Evolutionary conservation across 2,888 invertebrate species (phyloP).

Genomic region (Ectemnius cavifrons): DNA sequence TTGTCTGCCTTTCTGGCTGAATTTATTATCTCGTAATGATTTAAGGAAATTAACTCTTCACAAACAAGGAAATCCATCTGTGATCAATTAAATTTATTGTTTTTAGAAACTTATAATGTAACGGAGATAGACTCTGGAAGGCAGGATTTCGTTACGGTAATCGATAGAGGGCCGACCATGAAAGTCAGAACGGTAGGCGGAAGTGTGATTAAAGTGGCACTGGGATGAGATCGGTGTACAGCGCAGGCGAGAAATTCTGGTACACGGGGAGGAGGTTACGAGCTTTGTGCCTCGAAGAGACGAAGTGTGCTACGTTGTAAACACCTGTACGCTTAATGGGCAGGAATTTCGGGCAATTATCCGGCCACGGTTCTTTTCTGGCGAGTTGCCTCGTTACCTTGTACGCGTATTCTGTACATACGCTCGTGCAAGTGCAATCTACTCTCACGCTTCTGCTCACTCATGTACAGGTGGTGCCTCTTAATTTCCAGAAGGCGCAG

Average conservation of each 20-base stretch:
- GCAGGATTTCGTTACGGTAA: no score
- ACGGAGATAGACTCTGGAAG: no score
- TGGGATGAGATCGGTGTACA: not conserved
- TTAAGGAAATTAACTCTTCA: no score
- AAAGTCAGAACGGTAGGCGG: no score
- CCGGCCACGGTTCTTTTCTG: not conserved
- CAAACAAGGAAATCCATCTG: no score
- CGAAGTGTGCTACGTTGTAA: slow-evolving; percentile 38
- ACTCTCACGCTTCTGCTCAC: not conserved
- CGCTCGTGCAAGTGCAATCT: not conserved
- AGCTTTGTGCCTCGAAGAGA: not conserved
- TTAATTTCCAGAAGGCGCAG: slow-evolving; percentile 36
- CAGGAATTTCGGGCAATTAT: slow-evolving; percentile 55
- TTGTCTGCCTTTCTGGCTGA: no score
- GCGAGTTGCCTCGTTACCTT: not conserved
- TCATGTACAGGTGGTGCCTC: slow-evolving; percentile 49
- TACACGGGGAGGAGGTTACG: slow-evolving; percentile 20
- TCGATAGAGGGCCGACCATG: no score
- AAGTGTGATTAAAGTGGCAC: not conserved
- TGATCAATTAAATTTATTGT: no score
- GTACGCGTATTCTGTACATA: not conserved
- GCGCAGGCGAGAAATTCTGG: not conserved
- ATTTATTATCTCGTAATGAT: no score
- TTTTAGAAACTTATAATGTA: no score
- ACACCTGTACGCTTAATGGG: slow-evolving; percentile 65